These are phyloP conservation scores for Mystacides longicornis DNA, from an alignment of 2,888 invertebrate genomes.

Conservation along the genomic window DNA sequence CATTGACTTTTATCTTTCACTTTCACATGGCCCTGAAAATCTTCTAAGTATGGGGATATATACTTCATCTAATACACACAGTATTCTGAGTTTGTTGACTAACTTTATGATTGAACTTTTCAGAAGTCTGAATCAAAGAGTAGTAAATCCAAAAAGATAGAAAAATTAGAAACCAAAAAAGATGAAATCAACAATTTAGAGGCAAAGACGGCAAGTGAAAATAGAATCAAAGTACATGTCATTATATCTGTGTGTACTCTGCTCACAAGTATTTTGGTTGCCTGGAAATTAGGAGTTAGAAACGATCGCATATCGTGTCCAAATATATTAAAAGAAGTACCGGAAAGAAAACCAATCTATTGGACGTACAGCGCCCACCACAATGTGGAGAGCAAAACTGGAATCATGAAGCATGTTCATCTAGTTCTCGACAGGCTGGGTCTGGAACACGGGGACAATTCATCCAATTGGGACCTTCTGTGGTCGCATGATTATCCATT, in stretches of 20 bases:
- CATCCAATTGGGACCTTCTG: slow-evolving; percentile 71
- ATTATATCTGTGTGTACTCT: slow-evolving; percentile 15
- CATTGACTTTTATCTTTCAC: too few species aligned
- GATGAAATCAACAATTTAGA: too few species aligned
- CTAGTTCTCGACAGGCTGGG: slow-evolving; percentile 70
- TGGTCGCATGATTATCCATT: slow-evolving; percentile 97
- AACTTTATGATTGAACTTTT: too few species aligned
- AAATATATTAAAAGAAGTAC: slow-evolving; percentile 7
- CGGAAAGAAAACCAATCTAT: slow-evolving; percentile 37
- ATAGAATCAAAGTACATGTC: slow-evolving; percentile 5
- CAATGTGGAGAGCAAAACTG: slow-evolving; percentile 51
- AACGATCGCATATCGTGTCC: slow-evolving; percentile 4
- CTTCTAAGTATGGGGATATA: too few species aligned
- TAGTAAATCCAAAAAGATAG: not conserved
- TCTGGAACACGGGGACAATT: slow-evolving; percentile 51
- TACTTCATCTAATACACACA: too few species aligned
- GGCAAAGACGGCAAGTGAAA: not conserved
- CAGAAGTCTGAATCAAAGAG: slow-evolving; percentile 9
- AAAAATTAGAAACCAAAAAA: not conserved
- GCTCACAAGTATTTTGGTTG: slow-evolving; percentile 16
- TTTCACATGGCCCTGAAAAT: too few species aligned
- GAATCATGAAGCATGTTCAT: slow-evolving; percentile 74
- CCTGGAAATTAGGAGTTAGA: slow-evolving; percentile 8
- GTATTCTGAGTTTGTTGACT: too few species aligned
- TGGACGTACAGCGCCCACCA: slow-evolving; percentile 52